Evolutionary conservation across 2,113 vertebrate genomes (phyloP), one percentile per base, ranked within the genome.

Genomic region (Callithrix jacchus): DNA sequence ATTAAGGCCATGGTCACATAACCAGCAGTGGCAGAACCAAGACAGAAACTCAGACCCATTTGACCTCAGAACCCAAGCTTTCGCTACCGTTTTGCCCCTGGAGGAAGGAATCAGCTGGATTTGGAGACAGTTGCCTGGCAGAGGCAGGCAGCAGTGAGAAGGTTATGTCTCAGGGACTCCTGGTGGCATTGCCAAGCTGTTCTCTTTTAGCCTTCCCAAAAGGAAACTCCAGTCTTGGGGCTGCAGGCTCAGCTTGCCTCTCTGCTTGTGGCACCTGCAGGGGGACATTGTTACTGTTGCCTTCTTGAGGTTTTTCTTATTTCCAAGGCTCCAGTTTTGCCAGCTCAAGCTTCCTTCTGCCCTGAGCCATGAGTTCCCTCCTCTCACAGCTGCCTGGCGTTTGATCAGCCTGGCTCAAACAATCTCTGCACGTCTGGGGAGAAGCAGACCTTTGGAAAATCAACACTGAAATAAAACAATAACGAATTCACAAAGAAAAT

Each of bases 391-490:
- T 83, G 73, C n/a, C 25, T 14, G 0, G 85, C 23, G 2, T 71
- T 70, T 95, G 0, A 20, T 56, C 71, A 79, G 74, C 64, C 97
- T 90, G 1, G 0, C 71, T 97, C 94, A 92, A 94, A 83, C 58
- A 3, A 10, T 66, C 40, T 23, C 40, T 2, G 3, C 2, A 3
- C 85, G 74, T 47, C 17, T 3, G 18, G 49, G 61, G 52, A 96
- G 70, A 37, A 89, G 37, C 37, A 42, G 82, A 66, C 73, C 61
- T 94, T 80, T 66, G 73, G 96, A 23, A 96, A 87, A 94, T 70
- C 90, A 95, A 71, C 70, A 17, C 47, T 25, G 17, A 94, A 84
- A 89, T 93, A 71, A 94, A 95, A 94, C 73, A 97, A 47, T 71
- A 73, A 92, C 58, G 87, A 52, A 77, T 58, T 96, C 93, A 42